A percentile compares a stretch with the other conserved stretches of the same genome.
Evolutionary conservation across 2,113 vertebrate species (phyloP).

Genomic region (Coturnix japonica): DNA sequence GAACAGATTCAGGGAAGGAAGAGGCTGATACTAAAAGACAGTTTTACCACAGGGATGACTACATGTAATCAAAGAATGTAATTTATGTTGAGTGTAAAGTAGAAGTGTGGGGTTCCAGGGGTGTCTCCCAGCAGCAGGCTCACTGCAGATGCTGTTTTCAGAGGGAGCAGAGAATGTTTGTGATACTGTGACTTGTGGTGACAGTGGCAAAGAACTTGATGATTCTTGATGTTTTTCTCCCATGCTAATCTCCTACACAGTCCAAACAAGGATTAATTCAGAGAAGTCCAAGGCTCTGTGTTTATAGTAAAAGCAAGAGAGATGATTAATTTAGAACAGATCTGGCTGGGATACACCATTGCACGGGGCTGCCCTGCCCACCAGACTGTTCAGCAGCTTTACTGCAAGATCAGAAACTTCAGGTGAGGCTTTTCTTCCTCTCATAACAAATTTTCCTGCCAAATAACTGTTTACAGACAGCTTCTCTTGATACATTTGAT

Average conservation of each 20-base stretch:
- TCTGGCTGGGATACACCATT: neutral
- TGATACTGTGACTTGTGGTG: neutral
- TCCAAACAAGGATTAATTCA: slow-evolving; percentile 23
- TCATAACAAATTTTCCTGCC: neutral
- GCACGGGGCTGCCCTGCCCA: neutral
- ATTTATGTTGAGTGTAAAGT: neutral
- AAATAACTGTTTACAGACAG: neutral
- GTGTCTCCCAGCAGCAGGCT: neutral
- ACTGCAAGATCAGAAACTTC: neutral
- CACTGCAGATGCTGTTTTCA: neutral
- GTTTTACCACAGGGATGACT: neutral
- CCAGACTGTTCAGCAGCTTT: neutral
- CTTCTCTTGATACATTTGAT: neutral
- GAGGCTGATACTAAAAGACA: neutral
- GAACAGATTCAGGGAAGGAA: fast-evolving
- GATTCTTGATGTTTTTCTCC: neutral
- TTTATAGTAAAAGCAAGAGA: slow-evolving; percentile 18
- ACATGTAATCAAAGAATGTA: neutral
- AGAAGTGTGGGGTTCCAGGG: neutral
- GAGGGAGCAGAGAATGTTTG: neutral
- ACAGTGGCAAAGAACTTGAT: neutral
- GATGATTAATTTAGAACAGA: neutral
- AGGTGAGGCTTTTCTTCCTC: neutral
- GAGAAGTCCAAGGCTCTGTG: slow-evolving; percentile 9
- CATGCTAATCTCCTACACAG: neutral